Percentiles rank a stretch among this genome's conserved stretches.
phyloP scores from a whole-genome alignment of 2,113 vertebrate genomes.

The Crotophaga sulcirostris region DNA sequence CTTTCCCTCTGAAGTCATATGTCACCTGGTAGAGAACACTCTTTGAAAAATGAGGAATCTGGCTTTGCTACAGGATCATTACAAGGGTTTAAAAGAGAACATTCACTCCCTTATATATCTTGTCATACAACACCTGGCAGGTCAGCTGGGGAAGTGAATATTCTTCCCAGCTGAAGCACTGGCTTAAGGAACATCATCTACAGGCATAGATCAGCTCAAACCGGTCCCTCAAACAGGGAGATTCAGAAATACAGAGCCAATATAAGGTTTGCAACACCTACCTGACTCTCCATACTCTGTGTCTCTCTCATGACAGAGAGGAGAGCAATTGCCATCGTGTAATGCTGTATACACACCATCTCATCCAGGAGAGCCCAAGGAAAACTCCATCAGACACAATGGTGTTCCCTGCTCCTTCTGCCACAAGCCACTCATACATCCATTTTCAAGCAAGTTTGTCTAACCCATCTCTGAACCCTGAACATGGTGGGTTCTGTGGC shows the following conservation, averaged over 20 bases:
- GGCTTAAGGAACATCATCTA: not conserved
- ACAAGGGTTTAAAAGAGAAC: not conserved
- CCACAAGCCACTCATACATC: not conserved
- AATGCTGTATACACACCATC: not conserved
- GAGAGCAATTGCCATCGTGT: too few species aligned
- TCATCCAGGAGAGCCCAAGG: not conserved
- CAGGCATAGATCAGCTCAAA: not conserved
- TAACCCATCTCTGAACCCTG: rapidly evolving
- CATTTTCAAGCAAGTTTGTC: not conserved
- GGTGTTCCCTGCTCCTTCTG: not conserved
- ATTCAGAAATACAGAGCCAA: not conserved
- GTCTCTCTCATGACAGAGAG: not conserved
- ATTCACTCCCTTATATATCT: not conserved
- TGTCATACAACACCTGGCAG: not conserved
- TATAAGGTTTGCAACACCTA: not conserved
- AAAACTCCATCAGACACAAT: not conserved
- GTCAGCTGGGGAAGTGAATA: not conserved
- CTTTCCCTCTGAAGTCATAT: constrained; percentile 21
- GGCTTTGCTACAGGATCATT: not conserved
- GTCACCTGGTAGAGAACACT: not conserved
- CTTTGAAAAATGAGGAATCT: not conserved
- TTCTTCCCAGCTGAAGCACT: not conserved
- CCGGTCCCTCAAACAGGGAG: not conserved
- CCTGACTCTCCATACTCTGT: not conserved
- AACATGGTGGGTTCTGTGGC: not conserved